Conservation (phyloP, 2,888 invertebrate species). For the Eupithecia insigniata region DNA sequence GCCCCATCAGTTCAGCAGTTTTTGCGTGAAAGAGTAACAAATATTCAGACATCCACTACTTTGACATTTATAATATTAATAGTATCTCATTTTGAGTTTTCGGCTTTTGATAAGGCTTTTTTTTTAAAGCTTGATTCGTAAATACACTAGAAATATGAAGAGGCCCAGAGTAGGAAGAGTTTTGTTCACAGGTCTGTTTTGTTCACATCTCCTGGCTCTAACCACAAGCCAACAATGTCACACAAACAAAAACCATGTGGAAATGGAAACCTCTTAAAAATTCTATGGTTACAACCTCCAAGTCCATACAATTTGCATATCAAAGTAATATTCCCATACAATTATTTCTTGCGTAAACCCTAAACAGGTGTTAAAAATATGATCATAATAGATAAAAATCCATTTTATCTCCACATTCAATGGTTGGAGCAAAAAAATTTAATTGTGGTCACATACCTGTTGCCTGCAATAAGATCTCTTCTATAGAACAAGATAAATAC, state of each 20-base stretch:
- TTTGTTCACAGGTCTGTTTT: not conserved
- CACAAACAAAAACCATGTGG: constrained; percentile 15
- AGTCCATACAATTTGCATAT: constrained; percentile 58
- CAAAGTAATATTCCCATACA: constrained; percentile 50
- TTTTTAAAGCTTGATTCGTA: too few species aligned
- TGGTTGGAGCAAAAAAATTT: constrained; percentile 56
- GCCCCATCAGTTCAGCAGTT: too few species aligned
- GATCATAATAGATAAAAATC: constrained; percentile 52
- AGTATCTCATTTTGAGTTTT: too few species aligned
- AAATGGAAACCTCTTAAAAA: constrained; percentile 21
- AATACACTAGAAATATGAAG: too few species aligned
- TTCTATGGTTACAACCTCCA: constrained; percentile 22
- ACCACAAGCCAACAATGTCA: not conserved
- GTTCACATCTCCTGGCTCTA: not conserved
- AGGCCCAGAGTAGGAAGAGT: not conserved
- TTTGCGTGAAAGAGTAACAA: too few species aligned
- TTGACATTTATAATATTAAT: too few species aligned
- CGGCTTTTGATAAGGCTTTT: too few species aligned
- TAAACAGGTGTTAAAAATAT: constrained; percentile 59
- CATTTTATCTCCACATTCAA: constrained; percentile 55
- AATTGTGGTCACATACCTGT: constrained; percentile 71
- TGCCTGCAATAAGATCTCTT: constrained; percentile 64
- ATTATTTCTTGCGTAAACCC: constrained; percentile 43
- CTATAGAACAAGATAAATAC: constrained; percentile 66
- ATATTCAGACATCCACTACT: too few species aligned